phyloP scores from a whole-genome alignment of 2,797 vertebrate genomes.

The Tarsius wallacei region DNA sequence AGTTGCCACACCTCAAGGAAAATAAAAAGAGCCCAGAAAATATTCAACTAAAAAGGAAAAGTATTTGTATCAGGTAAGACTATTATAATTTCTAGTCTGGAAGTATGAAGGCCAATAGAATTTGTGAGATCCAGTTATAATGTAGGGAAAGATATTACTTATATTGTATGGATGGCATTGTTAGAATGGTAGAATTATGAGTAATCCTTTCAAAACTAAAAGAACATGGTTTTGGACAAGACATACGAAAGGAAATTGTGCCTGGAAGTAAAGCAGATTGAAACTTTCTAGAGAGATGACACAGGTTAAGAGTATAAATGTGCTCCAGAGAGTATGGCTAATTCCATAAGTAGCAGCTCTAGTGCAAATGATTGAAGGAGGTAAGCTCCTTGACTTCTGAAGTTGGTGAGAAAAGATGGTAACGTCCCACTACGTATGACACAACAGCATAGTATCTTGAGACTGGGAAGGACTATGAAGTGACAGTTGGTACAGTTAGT shows the following conservation, averaged over 20 bases:
- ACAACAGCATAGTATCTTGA: not conserved
- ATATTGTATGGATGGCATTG: not conserved
- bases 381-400: not conserved
- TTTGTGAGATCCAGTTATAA: not conserved
- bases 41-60: slow-evolving; percentile 14
- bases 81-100: slow-evolving; percentile 7
- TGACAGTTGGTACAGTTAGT: not conserved
- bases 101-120: not conserved
- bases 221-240: not conserved
- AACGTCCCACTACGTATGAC: not conserved
- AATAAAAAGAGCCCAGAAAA: not conserved
- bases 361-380: not conserved
- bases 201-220: not conserved
- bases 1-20: not conserved
- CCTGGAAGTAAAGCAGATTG: not conserved
- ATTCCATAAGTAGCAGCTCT: not conserved
- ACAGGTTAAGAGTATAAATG: not conserved
- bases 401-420: not conserved
- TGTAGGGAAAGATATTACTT: not conserved
- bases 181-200: not conserved
- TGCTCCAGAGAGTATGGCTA: not conserved
- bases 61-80: not conserved
- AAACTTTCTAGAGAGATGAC: not conserved
- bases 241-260: not conserved
- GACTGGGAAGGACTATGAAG: not conserved